phyloP scores from a whole-genome alignment of 2,797 vertebrate genomes.

The Rhinella marina region DNA sequence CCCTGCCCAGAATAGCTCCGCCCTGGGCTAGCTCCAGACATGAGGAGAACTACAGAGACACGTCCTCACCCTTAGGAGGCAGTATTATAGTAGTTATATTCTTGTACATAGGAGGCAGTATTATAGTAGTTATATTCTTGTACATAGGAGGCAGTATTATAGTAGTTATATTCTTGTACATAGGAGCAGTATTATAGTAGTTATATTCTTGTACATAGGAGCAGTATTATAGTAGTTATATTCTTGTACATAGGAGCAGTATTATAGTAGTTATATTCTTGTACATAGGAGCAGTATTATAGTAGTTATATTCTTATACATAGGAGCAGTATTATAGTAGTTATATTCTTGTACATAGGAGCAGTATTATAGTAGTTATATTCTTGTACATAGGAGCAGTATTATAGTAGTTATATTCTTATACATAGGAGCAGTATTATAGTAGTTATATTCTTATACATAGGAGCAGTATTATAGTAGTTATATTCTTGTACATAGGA shows the following conservation, averaged over 20 bases:
- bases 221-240: not conserved
- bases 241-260: not conserved
- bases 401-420: not conserved
- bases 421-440: no score
- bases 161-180: not conserved
- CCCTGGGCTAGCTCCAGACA: no score
- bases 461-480: not conserved
- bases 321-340: slow-evolving; percentile 1
- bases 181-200: not conserved
- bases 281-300: not conserved
- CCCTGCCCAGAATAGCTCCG: no score
- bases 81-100: no score
- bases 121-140: slow-evolving; percentile 2
- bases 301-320: not conserved
- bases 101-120: not conserved
- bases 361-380: not conserved
- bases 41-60: no score
- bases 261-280: not conserved
- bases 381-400: not conserved
- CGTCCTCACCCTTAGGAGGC: no score
- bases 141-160: not conserved
- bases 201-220: not conserved
- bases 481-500: not conserved
- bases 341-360: not conserved
- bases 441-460: no score